Evolutionary conservation across 2,113 vertebrate genomes (phyloP).

Genomic region (Axis porcinus): DNA sequence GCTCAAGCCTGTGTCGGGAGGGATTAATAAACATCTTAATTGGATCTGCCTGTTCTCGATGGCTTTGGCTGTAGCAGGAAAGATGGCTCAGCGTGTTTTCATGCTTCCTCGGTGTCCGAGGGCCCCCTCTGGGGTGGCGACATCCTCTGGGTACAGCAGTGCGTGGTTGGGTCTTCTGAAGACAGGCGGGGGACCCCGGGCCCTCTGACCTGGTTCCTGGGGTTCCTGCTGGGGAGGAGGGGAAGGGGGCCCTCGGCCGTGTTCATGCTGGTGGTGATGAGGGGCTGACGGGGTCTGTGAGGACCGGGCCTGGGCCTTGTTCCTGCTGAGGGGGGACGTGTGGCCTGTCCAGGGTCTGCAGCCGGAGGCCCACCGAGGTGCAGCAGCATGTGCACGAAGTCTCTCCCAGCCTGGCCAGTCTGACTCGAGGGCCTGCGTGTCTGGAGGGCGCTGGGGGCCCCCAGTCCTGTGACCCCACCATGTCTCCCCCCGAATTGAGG

Average conservation of each 20-base stretch:
- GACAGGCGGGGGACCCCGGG: rapidly evolving
- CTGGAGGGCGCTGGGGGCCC: background rate
- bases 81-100: background rate
- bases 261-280: rapidly evolving
- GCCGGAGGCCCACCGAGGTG: background rate
- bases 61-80: background rate
- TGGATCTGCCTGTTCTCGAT: constrained; percentile 36
- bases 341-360: rapidly evolving
- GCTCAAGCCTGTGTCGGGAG: background rate
- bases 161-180: rapidly evolving
- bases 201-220: no score
- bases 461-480: no score
- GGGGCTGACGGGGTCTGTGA: background rate
- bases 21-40: constrained; percentile 1
- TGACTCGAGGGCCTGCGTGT: background rate
- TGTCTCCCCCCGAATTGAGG: background rate
- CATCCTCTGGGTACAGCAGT: background rate
- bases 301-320: background rate
- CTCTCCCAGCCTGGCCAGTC: rapidly evolving
- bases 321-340: background rate
- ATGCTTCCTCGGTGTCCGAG: rapidly evolving
- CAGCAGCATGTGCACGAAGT: rapidly evolving
- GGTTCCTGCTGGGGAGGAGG: background rate
- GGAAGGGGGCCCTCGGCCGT: rapidly evolving
- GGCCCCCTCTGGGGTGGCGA: background rate